Evolutionary conservation across 2,888 invertebrate genomes (phyloP).

Genomic region (Epirrhoe tristata): DNA sequence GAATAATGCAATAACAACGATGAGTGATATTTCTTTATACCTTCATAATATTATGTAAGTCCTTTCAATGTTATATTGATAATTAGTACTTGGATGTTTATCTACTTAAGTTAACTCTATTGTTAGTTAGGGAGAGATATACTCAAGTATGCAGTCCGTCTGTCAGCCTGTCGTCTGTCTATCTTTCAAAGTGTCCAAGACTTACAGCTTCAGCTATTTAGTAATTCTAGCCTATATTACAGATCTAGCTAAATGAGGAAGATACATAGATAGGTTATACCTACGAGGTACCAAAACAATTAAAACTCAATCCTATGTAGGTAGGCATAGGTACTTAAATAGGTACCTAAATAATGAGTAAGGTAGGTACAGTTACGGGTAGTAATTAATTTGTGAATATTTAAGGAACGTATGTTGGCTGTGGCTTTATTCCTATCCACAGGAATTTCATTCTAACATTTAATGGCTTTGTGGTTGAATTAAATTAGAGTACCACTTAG

Average conservation of each 20-base stretch:
- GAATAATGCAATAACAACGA: too few species aligned
- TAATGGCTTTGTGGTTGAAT: background rate
- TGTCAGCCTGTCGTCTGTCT: background rate
- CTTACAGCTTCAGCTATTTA: background rate
- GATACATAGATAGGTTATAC: background rate
- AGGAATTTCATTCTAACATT: background rate
- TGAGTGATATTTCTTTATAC: background rate
- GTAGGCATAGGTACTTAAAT: background rate
- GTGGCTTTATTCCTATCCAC: background rate
- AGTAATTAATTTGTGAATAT: slow-evolving; percentile 2
- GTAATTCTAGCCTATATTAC: background rate
- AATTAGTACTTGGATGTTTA: background rate
- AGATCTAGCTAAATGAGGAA: background rate
- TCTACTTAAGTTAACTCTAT: background rate
- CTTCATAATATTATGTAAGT: background rate
- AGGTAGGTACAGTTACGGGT: background rate
- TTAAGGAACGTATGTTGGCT: background rate
- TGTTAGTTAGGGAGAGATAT: background rate
- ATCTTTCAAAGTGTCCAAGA: background rate
- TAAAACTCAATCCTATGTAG: too few species aligned
- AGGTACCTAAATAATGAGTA: background rate
- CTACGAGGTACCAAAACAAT: background rate
- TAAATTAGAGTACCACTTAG: background rate
- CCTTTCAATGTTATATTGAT: background rate
- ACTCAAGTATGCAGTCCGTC: background rate